Evolutionary conservation across 2,888 invertebrate genomes (phyloP).

Genomic region (Drosophila melanocephala): DNA sequence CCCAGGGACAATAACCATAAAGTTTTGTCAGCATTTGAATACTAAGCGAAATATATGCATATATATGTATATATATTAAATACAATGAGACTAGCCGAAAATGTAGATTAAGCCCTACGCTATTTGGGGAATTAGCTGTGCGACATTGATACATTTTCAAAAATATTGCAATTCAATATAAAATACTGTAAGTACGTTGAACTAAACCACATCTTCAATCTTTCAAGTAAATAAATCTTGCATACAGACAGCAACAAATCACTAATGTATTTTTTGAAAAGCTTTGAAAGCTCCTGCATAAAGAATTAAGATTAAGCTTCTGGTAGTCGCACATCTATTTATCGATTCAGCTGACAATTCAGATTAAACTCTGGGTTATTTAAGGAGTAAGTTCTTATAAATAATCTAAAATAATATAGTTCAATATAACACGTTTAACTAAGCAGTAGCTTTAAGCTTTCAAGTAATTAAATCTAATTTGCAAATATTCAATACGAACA

Average conservation of each 20-base stretch:
- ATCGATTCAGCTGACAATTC: not conserved
- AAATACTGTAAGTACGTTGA: not conserved
- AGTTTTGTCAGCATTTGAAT: slow-evolving; percentile 36
- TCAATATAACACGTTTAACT: not conserved
- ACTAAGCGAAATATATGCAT: slow-evolving; percentile 11
- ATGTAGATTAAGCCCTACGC: not conserved
- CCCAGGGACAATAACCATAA: slow-evolving; percentile 20
- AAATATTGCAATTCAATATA: not conserved
- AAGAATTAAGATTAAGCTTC: not conserved
- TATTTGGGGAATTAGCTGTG: not conserved
- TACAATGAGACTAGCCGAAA: slow-evolving; percentile 25
- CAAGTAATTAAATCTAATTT: not conserved
- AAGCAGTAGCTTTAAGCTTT: not conserved
- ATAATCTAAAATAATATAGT: not conserved
- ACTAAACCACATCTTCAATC: not conserved
- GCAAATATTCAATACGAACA: not conserved
- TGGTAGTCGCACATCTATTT: not conserved
- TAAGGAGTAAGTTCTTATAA: not conserved
- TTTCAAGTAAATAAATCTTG: not conserved
- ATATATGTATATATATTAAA: not conserved
- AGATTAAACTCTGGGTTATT: rapidly evolving
- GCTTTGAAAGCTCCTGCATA: not conserved
- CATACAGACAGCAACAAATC: not conserved
- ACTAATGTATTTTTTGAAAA: not conserved
- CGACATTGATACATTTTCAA: too few species aligned